phyloP scores from a whole-genome alignment of 2,888 invertebrate species.

The Agonopterix heracliana region DNA sequence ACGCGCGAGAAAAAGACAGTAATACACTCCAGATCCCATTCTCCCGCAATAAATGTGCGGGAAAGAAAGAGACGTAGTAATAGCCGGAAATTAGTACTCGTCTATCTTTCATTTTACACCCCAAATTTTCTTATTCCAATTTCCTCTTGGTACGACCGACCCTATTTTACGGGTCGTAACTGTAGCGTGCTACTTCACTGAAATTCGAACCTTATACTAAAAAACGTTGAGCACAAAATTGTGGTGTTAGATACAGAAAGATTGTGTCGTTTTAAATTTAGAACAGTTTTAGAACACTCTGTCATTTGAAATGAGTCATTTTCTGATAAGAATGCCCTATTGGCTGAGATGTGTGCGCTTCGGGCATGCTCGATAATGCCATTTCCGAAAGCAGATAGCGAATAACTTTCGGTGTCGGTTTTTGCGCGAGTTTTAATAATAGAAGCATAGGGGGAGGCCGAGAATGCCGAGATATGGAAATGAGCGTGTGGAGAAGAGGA shows the following conservation, averaged over 20 bases:
- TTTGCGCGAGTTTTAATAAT: conserved; percentile 72
- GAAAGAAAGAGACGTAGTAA: conserved; percentile 75
- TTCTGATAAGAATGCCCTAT: conserved; percentile 82
- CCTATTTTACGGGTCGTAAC: conserved; percentile 48
- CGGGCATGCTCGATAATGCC: conserved; percentile 67
- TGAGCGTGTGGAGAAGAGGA: conserved; percentile 72
- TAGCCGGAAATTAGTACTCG: conserved; percentile 83
- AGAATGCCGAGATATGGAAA: conserved; percentile 72
- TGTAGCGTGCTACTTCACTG: conserved; percentile 14
- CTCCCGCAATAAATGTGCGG: conserved; percentile 68
- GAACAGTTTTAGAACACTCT: conserved; percentile 70
- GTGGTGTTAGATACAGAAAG: background rate
- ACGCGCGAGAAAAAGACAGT: conserved; percentile 63
- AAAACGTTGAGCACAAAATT: background rate
- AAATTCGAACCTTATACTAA: conserved; percentile 20
- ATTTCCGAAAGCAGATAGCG: conserved; percentile 72
- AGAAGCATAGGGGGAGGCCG: conserved; percentile 66
- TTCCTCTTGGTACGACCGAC: conserved; percentile 71
- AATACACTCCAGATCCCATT: conserved; percentile 48
- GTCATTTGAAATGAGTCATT: conserved; percentile 84
- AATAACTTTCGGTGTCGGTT: conserved; percentile 66
- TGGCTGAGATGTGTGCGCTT: conserved; percentile 70
- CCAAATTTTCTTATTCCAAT: conserved; percentile 87
- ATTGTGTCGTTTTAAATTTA: conserved; percentile 37
- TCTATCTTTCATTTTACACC: conserved; percentile 87